Conservation (phyloP, 92 coral and sea anemone species). For the Heteractis magnifica region DNA sequence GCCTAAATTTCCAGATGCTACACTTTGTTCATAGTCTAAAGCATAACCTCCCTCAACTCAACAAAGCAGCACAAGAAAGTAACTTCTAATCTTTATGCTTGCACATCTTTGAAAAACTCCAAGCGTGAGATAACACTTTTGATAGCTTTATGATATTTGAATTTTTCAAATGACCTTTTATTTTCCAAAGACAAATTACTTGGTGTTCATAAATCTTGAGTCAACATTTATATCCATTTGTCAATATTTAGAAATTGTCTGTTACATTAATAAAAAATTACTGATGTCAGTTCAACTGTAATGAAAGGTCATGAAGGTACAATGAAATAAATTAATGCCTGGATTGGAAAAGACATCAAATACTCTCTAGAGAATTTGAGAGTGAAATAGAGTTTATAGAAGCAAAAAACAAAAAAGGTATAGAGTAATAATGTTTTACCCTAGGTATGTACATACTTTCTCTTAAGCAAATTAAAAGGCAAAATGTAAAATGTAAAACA, state of each 20-base stretch:
- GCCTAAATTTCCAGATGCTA: not conserved
- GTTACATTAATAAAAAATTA: not conserved
- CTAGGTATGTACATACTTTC: too few species aligned
- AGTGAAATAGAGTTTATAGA: not conserved
- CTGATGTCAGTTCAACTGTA: not conserved
- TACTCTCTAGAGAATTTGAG: not conserved
- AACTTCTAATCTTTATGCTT: not conserved
- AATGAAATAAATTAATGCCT: not conserved
- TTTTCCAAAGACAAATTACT: not conserved
- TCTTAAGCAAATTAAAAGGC: too few species aligned
- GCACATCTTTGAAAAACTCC: not conserved
- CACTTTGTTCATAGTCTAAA: not conserved
- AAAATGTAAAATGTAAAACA: too few species aligned
- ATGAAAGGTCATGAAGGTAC: not conserved
- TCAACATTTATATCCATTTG: constrained; percentile 9
- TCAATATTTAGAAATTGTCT: constrained; percentile 13
- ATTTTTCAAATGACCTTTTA: not conserved
- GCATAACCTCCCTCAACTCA: not conserved
- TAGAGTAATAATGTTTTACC: too few species aligned
- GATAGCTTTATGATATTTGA: not conserved
- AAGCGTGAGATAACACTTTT: not conserved
- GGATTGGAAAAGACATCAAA: not conserved
- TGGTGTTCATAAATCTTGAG: not conserved
- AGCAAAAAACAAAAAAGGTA: not conserved
- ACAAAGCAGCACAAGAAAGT: not conserved